phyloP scores from a whole-genome alignment of 1,140 invertebrate species.

The Cryptotermes secundus region DNA sequence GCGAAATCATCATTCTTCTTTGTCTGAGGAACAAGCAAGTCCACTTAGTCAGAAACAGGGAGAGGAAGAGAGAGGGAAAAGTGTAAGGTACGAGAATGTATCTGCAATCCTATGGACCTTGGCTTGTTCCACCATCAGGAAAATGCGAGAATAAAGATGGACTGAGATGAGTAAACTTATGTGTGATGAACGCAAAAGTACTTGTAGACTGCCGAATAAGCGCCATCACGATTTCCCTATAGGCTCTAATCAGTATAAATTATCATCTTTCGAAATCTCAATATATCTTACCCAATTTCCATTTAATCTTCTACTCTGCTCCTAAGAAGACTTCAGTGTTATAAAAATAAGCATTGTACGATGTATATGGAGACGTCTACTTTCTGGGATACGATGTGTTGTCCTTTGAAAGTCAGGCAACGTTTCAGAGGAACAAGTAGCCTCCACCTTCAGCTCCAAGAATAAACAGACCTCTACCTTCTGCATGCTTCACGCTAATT shows the following conservation, averaged over 20 bases:
- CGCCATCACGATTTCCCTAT: neutral
- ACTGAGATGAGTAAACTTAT: conserved; percentile 33
- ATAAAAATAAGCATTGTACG: too few relatives aligned
- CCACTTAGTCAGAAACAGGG: conserved; percentile 48
- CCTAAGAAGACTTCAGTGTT: too few relatives aligned
- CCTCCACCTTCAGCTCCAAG: too few relatives aligned
- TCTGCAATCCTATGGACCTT: neutral
- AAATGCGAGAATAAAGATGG: conserved; percentile 8
- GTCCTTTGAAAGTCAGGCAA: too few relatives aligned
- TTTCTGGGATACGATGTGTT: too few relatives aligned
- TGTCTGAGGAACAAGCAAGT: conserved; percentile 51
- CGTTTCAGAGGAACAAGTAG: too few relatives aligned
- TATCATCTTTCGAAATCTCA: neutral
- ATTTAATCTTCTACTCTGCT: too few relatives aligned
- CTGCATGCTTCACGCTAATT: too few relatives aligned
- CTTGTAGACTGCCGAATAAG: neutral
- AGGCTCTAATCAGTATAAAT: neutral
- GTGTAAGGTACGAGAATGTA: neutral
- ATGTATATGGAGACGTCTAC: too few relatives aligned
- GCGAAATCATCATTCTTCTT: conserved; percentile 52
- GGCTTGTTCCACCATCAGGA: neutral
- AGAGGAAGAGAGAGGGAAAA: neutral
- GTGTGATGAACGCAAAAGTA: conserved; percentile 28
- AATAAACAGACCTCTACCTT: too few relatives aligned
- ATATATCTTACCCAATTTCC: too few relatives aligned